Evolutionary conservation across 2,113 vertebrate genomes (phyloP).

Genomic region (Indicator maculatus): DNA sequence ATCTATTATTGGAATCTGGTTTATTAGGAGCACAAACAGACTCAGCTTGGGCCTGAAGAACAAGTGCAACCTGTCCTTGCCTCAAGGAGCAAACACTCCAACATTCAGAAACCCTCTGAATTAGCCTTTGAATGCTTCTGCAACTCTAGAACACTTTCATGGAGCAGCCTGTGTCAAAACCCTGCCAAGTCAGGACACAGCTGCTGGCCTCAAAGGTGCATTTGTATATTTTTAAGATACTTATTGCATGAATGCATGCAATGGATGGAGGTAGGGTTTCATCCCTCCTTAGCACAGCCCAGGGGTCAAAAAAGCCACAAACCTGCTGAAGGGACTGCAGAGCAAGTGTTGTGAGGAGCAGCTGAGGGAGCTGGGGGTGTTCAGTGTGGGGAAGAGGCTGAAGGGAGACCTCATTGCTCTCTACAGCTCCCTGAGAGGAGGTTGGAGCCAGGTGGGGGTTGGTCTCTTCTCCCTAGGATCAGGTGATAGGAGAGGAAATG

Average conservation of each 20-base stretch:
- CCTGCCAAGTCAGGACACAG: neutral
- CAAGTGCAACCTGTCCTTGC: slow-evolving; percentile 11
- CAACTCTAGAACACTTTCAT: neutral
- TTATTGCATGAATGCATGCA: neutral
- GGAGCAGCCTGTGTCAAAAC: neutral
- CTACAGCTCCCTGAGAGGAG: too few species aligned
- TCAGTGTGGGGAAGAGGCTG: too few species aligned
- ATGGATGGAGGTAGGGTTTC: neutral
- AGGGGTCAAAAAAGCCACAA: neutral
- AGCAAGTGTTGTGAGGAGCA: too few species aligned
- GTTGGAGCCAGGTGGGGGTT: too few species aligned
- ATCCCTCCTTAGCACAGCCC: neutral
- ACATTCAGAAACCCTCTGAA: neutral
- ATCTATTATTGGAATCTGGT: neutral
- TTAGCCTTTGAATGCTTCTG: neutral
- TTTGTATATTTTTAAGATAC: neutral
- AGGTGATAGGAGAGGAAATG: too few species aligned
- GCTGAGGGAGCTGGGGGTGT: too few species aligned
- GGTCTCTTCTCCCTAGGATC: too few species aligned
- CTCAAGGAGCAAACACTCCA: neutral
- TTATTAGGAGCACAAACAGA: neutral
- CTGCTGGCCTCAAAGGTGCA: neutral
- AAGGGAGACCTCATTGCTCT: too few species aligned
- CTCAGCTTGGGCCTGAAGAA: neutral
- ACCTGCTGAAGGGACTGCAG: too few species aligned